Conservation (phyloP, 1,140 invertebrate genomes). For the Bilobella aurantiaca region DNA sequence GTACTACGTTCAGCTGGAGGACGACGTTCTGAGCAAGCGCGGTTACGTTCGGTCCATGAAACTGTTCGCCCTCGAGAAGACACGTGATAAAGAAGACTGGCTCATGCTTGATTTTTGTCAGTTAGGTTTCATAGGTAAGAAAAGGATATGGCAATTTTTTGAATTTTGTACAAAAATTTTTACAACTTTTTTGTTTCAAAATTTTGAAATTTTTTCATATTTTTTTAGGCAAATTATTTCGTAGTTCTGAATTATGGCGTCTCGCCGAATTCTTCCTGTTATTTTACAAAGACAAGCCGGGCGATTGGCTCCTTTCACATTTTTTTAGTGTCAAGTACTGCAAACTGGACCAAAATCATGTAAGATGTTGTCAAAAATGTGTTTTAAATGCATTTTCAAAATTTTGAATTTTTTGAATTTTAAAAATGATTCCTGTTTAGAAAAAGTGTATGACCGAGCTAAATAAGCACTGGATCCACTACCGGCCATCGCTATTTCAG, state of each 20-base stretch:
- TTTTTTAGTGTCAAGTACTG: constrained; percentile 84
- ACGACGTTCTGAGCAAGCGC: constrained; percentile 84
- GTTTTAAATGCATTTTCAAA: background rate
- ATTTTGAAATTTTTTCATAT: constrained; percentile 48
- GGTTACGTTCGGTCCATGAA: constrained; percentile 80
- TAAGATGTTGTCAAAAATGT: constrained; percentile 42
- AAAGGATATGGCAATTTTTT: background rate
- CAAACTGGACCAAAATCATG: constrained; percentile 66
- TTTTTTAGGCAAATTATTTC: constrained; percentile 78
- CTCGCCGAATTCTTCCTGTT: constrained; percentile 87
- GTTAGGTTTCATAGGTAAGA: constrained; percentile 75
- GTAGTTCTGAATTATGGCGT: constrained; percentile 73
- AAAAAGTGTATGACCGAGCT: constrained; percentile 77
- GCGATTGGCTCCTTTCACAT: constrained; percentile 90
- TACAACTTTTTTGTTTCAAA: constrained; percentile 61
- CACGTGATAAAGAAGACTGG: constrained; percentile 67
- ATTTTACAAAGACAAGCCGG: constrained; percentile 91
- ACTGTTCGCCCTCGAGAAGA: constrained; percentile 70
- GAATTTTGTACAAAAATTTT: constrained; percentile 18
- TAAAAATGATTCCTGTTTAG: constrained; percentile 45
- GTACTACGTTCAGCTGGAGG: constrained; percentile 72
- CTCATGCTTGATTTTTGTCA: constrained; percentile 90
- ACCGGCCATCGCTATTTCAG: constrained; percentile 87
- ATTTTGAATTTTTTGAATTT: background rate
- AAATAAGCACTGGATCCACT: constrained; percentile 69